phyloP scores from a whole-genome alignment of 2,888 invertebrate genomes.

The Folsomia manolachei region DNA sequence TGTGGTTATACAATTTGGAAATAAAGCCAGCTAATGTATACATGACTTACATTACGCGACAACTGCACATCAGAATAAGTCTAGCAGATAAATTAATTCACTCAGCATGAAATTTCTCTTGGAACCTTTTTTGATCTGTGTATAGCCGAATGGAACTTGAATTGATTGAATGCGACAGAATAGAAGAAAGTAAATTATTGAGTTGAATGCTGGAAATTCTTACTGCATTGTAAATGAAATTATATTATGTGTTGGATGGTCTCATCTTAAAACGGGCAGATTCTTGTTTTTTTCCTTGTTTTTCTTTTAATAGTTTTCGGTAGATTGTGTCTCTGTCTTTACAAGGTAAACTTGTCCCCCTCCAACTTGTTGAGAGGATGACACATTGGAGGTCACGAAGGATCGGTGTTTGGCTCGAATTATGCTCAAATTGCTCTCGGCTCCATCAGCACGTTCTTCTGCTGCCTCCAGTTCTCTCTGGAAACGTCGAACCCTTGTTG shows the following conservation, averaged over 20 bases:
- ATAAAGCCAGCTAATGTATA: neutral
- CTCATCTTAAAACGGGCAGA: constrained; percentile 1
- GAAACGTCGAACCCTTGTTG: constrained; percentile 95
- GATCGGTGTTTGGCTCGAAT: constrained; percentile 98
- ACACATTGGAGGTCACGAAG: constrained; percentile 66
- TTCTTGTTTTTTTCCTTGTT: neutral
- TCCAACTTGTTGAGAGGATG: constrained; percentile 80
- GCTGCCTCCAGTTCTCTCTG: constrained; percentile 96
- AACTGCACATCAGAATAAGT: neutral
- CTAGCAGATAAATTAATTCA: too few species aligned
- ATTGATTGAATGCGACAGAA: constrained; percentile 1
- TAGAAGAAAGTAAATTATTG: neutral
- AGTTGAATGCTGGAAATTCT: constrained; percentile 13
- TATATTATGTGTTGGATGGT: constrained; percentile 2
- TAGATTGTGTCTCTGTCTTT: constrained; percentile 49
- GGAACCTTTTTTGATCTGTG: neutral
- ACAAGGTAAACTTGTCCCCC: constrained; percentile 66
- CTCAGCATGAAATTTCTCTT: too few species aligned
- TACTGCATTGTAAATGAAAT: constrained; percentile 16
- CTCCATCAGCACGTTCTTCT: constrained; percentile 91
- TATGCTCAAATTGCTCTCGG: constrained; percentile 88
- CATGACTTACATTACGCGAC: neutral
- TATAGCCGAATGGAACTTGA: neutral
- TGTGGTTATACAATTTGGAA: neutral
- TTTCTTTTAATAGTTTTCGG: constrained; percentile 34